phyloP scores from a whole-genome alignment of 2,113 vertebrate species.

The Embiotoca jacksoni region DNA sequence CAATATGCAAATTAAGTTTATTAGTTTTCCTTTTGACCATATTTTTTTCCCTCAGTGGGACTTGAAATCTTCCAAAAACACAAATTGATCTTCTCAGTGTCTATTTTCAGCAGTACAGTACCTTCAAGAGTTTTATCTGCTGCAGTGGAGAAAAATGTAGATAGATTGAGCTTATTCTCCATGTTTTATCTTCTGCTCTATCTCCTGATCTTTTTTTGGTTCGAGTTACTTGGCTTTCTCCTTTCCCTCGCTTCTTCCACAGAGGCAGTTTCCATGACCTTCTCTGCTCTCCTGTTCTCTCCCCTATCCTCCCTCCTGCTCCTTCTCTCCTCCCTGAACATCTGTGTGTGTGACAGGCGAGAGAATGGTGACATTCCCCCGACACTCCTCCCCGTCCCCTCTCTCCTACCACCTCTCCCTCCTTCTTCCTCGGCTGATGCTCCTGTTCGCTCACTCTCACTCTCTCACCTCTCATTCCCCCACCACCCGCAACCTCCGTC shows the following conservation, averaged over 20 bases:
- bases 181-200: constrained; percentile 15
- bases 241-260: constrained; percentile 34
- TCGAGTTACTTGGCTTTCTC: constrained; percentile 29
- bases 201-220: constrained; percentile 43
- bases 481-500: constrained; percentile 7
- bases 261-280: constrained; percentile 69
- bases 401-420: constrained; percentile 27
- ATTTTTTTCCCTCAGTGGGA: too few species aligned
- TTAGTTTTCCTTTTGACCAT: background rate
- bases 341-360: constrained; percentile 81
- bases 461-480: constrained; percentile 27
- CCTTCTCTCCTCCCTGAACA: constrained; percentile 73
- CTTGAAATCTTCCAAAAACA: background rate
- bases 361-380: constrained; percentile 69
- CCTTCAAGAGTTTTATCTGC: constrained; percentile 7
- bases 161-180: constrained; percentile 7
- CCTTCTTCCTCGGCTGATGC: constrained; percentile 8
- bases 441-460: constrained; percentile 20
- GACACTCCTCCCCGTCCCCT: constrained; percentile 33
- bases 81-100: background rate
- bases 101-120: too few species aligned
- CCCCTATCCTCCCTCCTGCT: constrained; percentile 52
- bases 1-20: too few species aligned
- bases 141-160: background rate
- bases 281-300: constrained; percentile 53